Conservation (phyloP, 2,113 vertebrate genomes). For the Formicarius rufipectus region DNA sequence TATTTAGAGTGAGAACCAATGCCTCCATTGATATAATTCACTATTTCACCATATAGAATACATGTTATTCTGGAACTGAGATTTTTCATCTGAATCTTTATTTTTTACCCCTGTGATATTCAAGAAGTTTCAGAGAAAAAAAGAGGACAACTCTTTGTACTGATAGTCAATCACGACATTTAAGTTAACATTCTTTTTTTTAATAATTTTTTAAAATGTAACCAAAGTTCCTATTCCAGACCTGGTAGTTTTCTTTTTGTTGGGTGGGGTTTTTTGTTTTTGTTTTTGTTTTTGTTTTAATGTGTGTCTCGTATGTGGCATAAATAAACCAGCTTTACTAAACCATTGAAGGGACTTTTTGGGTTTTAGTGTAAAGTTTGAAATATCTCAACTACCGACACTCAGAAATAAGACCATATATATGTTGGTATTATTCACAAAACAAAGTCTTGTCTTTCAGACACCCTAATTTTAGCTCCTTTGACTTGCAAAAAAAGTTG, state of each 20-base stretch:
- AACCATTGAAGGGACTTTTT: not conserved
- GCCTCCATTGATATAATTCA: not conserved
- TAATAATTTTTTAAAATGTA: too few relatives aligned
- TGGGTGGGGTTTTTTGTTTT: too few relatives aligned
- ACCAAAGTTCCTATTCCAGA: not conserved
- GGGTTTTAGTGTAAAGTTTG: not conserved
- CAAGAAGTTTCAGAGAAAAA: not conserved
- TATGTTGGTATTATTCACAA: not conserved
- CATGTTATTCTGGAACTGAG: not conserved
- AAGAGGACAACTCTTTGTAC: not conserved
- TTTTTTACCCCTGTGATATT: not conserved
- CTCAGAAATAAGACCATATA: rapidly evolving
- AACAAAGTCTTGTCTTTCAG: not conserved
- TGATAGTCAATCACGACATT: not conserved
- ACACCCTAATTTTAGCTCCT: not conserved
- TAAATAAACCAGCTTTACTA: not conserved
- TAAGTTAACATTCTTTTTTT: too few relatives aligned
- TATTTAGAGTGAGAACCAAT: not conserved
- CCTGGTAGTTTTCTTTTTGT: too few relatives aligned
- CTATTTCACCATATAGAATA: not conserved
- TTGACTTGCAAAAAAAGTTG: not conserved
- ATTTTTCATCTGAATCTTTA: not conserved
- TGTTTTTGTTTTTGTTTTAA: too few relatives aligned
- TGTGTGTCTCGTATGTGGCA: rapidly evolving
- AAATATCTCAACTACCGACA: not conserved